A percentile compares a stretch with the other conserved stretches of the same genome.
phyloP scores from a whole-genome alignment of 2,888 invertebrate genomes.

The Eupeodes luniger region DNA sequence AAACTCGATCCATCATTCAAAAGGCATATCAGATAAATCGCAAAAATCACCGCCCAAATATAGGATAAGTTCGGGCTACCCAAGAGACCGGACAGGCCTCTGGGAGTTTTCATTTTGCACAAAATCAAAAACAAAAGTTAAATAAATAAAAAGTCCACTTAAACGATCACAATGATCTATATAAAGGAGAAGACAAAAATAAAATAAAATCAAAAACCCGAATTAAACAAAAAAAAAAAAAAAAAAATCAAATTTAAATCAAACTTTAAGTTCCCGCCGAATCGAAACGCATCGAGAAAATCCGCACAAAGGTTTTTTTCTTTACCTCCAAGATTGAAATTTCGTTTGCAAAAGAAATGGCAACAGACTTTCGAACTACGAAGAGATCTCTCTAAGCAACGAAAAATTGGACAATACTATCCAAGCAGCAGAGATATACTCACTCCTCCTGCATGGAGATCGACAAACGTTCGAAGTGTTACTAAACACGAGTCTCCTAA shows the following conservation, averaged over 20 bases:
- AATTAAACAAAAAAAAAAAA: conserved; percentile 31
- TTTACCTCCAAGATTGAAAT: conserved; percentile 8
- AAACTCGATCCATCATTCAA: conserved; percentile 79
- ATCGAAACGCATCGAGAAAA: conserved; percentile 57
- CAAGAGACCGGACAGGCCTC: conserved; percentile 83
- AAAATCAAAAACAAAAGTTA: conserved; percentile 33
- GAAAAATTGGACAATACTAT: conserved; percentile 69
- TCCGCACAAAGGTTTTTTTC: conserved; percentile 32
- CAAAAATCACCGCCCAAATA: conserved; percentile 79
- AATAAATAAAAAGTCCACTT: conserved; percentile 25
- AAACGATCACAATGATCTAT: conserved; percentile 47
- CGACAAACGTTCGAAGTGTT: conserved; percentile 84
- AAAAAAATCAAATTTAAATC: conserved; percentile 27
- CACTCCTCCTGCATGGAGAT: conserved; percentile 84
- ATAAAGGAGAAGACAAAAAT: background rate
- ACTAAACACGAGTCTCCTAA: conserved; percentile 83
- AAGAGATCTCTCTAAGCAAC: conserved; percentile 52
- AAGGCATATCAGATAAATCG: conserved; percentile 79
- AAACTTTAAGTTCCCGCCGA: conserved; percentile 43
- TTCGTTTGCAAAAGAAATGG: conserved; percentile 42
- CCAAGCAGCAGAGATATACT: conserved; percentile 76
- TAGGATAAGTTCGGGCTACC: conserved; percentile 78
- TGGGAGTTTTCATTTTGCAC: conserved; percentile 81
- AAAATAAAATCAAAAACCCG: conserved; percentile 32
- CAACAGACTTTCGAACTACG: conserved; percentile 52